Evolutionary conservation across 2,888 invertebrate species (phyloP).

Genomic region (Apodemia hepburni): DNA sequence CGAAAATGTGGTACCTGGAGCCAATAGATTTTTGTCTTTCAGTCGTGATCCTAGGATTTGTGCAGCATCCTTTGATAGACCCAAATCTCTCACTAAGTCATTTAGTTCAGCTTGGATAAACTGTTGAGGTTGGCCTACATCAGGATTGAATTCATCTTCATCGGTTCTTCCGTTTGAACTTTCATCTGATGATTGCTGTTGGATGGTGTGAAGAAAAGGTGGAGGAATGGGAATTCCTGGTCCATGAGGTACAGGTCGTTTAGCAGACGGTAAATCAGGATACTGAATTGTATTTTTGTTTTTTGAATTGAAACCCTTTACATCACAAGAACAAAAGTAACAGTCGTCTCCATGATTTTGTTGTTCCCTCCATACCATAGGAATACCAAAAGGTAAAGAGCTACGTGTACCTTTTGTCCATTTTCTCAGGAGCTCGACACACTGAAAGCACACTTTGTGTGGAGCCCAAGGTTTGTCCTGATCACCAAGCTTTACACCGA

Average conservation of each 20-base stretch:
- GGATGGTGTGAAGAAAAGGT: conserved; percentile 9
- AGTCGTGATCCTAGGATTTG: neutral
- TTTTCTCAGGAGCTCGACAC: conserved; percentile 15
- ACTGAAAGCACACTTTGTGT: conserved; percentile 9
- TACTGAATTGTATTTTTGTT: conserved; percentile 1
- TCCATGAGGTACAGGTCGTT: conserved; percentile 1
- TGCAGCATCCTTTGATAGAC: neutral
- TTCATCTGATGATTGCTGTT: conserved; percentile 8
- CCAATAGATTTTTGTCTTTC: neutral
- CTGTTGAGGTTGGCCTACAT: neutral
- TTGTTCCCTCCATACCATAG: neutral
- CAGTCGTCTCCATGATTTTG: conserved; percentile 11
- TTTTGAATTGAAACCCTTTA: conserved; percentile 1
- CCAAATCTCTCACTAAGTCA: conserved; percentile 1
- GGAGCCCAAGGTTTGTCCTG: conserved; percentile 15
- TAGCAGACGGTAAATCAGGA: neutral
- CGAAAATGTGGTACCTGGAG: neutral
- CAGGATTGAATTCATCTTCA: neutral
- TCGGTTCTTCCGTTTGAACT: conserved; percentile 6
- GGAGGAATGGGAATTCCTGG: conserved; percentile 6
- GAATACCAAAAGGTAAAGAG: too few relatives aligned
- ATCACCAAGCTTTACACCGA: conserved; percentile 6
- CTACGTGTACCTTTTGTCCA: conserved; percentile 5
- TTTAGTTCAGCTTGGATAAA: conserved; percentile 9
- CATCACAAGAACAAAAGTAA: conserved; percentile 11